Evolutionary conservation across 1,140 invertebrate genomes (phyloP).

Genomic region (Zaprionus lachaisei): DNA sequence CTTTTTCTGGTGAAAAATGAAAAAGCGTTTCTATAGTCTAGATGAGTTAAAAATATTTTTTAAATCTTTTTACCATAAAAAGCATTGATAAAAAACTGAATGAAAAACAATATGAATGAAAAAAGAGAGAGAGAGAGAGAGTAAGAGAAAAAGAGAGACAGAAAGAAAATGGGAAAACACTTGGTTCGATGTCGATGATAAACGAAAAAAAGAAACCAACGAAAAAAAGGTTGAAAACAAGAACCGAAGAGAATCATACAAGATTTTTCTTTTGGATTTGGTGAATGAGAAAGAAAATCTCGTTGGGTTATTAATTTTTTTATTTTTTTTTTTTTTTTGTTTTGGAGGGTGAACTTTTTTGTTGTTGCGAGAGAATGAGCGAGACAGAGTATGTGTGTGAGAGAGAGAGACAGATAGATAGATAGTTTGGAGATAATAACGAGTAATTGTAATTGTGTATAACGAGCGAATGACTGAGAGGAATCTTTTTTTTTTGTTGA

Average conservation of each 20-base stretch:
- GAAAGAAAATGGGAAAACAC: not conserved
- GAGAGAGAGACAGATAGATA: constrained; percentile 22
- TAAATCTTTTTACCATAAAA: constrained; percentile 64
- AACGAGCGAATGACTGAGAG: constrained; percentile 40
- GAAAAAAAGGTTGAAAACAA: not conserved
- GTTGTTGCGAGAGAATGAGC: constrained; percentile 45
- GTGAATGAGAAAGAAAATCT: constrained; percentile 45
- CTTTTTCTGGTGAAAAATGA: constrained; percentile 35
- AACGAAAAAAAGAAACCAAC: not conserved
- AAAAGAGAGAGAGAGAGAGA: not conserved
- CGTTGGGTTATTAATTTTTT: constrained; percentile 3
- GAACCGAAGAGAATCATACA: constrained; percentile 11
- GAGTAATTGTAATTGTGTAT: constrained; percentile 40
- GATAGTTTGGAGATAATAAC: constrained; percentile 29
- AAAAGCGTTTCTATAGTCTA: constrained; percentile 30
- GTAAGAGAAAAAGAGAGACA: constrained; percentile 1
- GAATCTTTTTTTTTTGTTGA: constrained; percentile 22
- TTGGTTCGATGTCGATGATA: constrained; percentile 26
- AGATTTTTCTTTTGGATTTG: constrained; percentile 32
- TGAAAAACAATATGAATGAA: constrained; percentile 31
- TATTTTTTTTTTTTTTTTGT: not conserved
- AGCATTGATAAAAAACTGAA: constrained; percentile 72
- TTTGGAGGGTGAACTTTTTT: constrained; percentile 49
- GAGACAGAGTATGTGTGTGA: constrained; percentile 14
- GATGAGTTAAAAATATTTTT: constrained; percentile 52